Evolutionary conservation across 2,113 vertebrate genomes (phyloP).

Genomic region (Scartelaos histophorus): DNA sequence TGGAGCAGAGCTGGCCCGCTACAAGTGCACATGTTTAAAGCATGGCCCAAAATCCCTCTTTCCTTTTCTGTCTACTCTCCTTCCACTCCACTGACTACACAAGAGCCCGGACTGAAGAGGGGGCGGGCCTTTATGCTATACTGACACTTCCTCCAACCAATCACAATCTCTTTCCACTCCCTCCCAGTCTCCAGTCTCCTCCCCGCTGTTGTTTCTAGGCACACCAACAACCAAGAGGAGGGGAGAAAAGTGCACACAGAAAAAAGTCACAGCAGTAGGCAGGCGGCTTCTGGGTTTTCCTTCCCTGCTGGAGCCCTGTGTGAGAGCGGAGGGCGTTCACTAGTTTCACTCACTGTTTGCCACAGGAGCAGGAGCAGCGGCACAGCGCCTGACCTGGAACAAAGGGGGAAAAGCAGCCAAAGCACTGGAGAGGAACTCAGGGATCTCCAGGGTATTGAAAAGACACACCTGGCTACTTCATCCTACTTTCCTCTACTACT

Average conservation of each 20-base stretch:
- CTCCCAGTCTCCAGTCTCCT: conserved; percentile 40
- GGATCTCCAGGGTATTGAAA: conserved; percentile 17
- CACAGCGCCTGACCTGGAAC: conserved; percentile 52
- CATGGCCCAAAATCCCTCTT: conserved; percentile 44
- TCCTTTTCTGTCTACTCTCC: conserved; percentile 43
- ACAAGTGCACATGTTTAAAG: conserved; percentile 62
- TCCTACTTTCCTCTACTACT: conserved; percentile 11
- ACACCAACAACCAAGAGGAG: conserved; percentile 44
- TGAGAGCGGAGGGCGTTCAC: conserved; percentile 42
- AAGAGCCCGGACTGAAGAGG: conserved; percentile 35
- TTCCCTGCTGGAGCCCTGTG: conserved; percentile 70
- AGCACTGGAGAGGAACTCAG: conserved; percentile 60
- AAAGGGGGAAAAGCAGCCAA: conserved; percentile 60
- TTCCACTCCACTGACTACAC: conserved; percentile 31
- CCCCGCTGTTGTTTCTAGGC: conserved; percentile 56
- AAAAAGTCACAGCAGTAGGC: conserved; percentile 74
- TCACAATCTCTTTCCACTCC: conserved; percentile 60
- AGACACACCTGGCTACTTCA: conserved; percentile 29
- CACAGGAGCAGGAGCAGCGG: conserved; percentile 64
- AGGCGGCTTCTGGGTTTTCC: conserved; percentile 80
- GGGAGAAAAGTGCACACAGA: conserved; percentile 58
- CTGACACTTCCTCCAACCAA: conserved; percentile 62
- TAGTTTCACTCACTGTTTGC: conserved; percentile 41
- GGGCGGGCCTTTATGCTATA: conserved; percentile 46
- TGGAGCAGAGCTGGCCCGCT: conserved; percentile 55